Evolutionary conservation across 1,140 invertebrate species (phyloP).

Genomic region (Leguminivora glycinivorella): DNA sequence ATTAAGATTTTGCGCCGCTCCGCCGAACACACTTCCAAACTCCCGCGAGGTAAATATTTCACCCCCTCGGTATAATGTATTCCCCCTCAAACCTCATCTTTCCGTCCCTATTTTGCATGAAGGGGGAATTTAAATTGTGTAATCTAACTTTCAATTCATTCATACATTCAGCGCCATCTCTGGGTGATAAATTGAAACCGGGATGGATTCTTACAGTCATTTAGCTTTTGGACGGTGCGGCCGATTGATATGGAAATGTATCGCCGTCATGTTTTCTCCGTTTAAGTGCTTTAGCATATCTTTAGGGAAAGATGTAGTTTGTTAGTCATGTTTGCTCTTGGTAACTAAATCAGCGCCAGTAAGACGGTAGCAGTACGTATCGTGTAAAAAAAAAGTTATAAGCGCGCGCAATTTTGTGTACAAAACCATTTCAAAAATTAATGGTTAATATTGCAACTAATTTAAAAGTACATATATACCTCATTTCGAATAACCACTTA

Average conservation of each 20-base stretch:
- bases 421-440: too few relatives aligned
- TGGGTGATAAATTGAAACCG: constrained; percentile 76
- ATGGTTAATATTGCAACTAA: too few relatives aligned
- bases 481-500: not conserved
- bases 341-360: not conserved
- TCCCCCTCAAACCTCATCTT: constrained; percentile 73
- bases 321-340: not conserved
- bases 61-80: constrained; percentile 70
- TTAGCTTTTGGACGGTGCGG: constrained; percentile 48
- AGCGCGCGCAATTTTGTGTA: too few relatives aligned
- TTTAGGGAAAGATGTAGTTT: constrained; percentile 34
- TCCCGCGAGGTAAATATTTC: constrained; percentile 75
- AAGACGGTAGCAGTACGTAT: not conserved
- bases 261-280: constrained; percentile 35
- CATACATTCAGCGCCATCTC: constrained; percentile 77
- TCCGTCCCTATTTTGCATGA: constrained; percentile 76
- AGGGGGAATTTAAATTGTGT: constrained; percentile 79
- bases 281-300: constrained; percentile 34
- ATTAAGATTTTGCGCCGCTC: constrained; percentile 72
- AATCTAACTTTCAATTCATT: constrained; percentile 80
- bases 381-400: too few relatives aligned
- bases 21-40: constrained; percentile 71
- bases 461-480: too few relatives aligned
- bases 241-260: constrained; percentile 42
- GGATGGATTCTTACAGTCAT: constrained; percentile 62